A percentile compares a stretch with the other conserved stretches of the same genome.
Evolutionary conservation across 2,113 vertebrate species (phyloP).

Genomic region (Sclerurus mexicanus): DNA sequence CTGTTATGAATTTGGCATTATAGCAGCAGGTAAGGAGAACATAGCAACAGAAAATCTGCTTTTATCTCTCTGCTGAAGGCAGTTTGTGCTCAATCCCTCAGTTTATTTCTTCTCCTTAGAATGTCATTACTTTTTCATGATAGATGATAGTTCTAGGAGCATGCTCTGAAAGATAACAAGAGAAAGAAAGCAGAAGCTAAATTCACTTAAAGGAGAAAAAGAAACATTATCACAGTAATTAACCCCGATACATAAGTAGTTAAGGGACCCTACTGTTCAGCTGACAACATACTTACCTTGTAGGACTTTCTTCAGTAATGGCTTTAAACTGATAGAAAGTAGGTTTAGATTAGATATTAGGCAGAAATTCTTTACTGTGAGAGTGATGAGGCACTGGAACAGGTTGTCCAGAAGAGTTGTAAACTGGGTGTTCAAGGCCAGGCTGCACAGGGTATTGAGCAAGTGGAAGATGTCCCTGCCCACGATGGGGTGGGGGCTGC

Average conservation of each 20-base stretch:
- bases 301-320: background rate
- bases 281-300: background rate
- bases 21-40: background rate
- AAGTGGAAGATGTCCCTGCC: background rate
- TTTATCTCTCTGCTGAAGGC: constrained; percentile 1
- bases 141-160: constrained; percentile 93
- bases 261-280: background rate
- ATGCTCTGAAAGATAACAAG: constrained; percentile 85
- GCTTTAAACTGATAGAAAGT: background rate
- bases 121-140: constrained; percentile 91
- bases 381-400: background rate
- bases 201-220: background rate
- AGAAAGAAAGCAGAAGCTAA: constrained; percentile 42
- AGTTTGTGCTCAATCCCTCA: background rate
- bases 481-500: background rate
- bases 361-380: background rate
- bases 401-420: background rate
- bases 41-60: background rate
- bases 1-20: background rate
- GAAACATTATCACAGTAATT: background rate
- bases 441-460: background rate
- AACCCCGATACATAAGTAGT: background rate
- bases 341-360: background rate
- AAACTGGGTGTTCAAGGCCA: background rate
- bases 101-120: constrained; percentile 12